These are phyloP conservation scores for Styela clava DNA, from an alignment of 23 tunicate genomes.

Conservation along the genomic window DNA sequence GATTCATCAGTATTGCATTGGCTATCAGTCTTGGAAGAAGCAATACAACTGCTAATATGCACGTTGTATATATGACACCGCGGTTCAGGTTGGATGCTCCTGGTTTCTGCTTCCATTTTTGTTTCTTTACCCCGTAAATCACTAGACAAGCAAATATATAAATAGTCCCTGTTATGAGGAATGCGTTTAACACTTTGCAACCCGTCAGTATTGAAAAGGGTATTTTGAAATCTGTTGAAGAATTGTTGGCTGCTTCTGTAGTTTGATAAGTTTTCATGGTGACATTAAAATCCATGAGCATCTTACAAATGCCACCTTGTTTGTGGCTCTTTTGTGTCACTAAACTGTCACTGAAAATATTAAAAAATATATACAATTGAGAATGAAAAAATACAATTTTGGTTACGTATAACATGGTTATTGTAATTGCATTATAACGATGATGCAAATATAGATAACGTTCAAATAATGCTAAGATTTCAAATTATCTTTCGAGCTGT, in stretches of 20 bases:
- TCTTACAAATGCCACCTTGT: too few species aligned
- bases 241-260: background rate
- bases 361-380: too few species aligned
- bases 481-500: too few species aligned
- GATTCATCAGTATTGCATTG: background rate
- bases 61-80: slow-evolving; percentile 3
- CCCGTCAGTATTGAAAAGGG: background rate
- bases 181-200: background rate
- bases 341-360: too few species aligned
- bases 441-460: too few species aligned
- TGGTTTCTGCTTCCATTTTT: background rate
- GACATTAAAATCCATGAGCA: too few species aligned
- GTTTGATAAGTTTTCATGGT: background rate
- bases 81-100: background rate
- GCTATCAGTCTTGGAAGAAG: background rate
- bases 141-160: background rate
- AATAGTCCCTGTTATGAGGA: background rate
- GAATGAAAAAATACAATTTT: too few species aligned
- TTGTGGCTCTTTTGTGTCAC: too few species aligned
- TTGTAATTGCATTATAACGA: too few species aligned
- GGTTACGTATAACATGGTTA: too few species aligned
- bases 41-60: background rate
- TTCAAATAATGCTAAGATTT: too few species aligned
- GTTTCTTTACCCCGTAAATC: background rate
- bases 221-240: too few species aligned